These are phyloP conservation scores for Doris montereyensis DNA, from an alignment of 2,888 invertebrate genomes.

Conservation along the genomic window DNA sequence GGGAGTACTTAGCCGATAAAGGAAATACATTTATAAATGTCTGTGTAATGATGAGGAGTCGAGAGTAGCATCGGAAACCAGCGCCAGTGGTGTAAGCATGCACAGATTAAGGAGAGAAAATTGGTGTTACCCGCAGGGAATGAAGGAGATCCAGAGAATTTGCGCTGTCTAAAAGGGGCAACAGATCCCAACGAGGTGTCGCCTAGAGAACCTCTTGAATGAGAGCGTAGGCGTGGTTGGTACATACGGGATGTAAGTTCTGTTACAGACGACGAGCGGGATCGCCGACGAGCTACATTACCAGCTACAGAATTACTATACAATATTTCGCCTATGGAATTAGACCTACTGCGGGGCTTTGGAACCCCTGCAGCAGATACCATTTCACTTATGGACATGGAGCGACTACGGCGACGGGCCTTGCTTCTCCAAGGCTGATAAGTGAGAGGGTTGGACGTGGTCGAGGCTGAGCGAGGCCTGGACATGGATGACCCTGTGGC, in stretches of 20 bases:
- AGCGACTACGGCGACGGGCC: not conserved
- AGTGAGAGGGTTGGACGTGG: not conserved
- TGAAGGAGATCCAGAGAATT: constrained; percentile 3
- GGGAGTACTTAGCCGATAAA: no score
- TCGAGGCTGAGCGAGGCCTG: not conserved
- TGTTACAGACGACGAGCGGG: not conserved
- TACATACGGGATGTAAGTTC: constrained; percentile 22
- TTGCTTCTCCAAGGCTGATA: not conserved
- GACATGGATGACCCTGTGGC: not conserved
- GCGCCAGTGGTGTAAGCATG: constrained; percentile 43
- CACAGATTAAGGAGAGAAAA: constrained; percentile 13
- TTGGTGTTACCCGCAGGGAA: constrained; percentile 25
- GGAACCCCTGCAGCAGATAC: not conserved
- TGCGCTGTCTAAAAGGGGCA: constrained; percentile 34
- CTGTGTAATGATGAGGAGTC: no score
- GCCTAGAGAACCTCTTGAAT: constrained; percentile 28
- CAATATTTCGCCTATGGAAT: constrained; percentile 23
- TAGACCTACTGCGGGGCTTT: not conserved
- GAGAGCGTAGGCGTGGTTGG: constrained; percentile 28
- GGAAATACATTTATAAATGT: no score
- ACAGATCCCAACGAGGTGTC: constrained; percentile 40
- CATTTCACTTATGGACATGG: not conserved
- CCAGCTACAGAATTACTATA: constrained; percentile 34
- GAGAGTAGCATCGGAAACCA: no score
- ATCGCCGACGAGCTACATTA: constrained; percentile 25